phyloP scores from a whole-genome alignment of 2,888 invertebrate species.

The Boloria euphrosyne region DNA sequence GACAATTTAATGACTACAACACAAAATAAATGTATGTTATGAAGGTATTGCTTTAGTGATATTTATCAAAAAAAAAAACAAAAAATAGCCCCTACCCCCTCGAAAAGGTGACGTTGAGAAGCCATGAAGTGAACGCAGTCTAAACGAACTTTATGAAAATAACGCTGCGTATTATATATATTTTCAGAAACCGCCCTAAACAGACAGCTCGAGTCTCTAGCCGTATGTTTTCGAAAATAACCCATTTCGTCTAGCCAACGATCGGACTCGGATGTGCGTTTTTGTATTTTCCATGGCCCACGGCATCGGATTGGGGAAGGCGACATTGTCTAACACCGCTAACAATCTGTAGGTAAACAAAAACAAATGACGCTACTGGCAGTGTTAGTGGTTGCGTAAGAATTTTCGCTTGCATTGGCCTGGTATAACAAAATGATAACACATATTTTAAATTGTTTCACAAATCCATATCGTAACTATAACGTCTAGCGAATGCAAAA shows the following conservation, averaged over 20 bases:
- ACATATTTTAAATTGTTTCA: slow-evolving; percentile 19
- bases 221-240: slow-evolving; percentile 93
- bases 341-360: slow-evolving; percentile 79
- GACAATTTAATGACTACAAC: slow-evolving; percentile 83
- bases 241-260: slow-evolving; percentile 91
- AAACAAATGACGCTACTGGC: slow-evolving; percentile 72
- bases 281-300: slow-evolving; percentile 76
- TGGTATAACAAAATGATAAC: slow-evolving; percentile 11
- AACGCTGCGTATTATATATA: slow-evolving; percentile 85
- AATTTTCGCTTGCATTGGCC: slow-evolving; percentile 14
- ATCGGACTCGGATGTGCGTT: slow-evolving; percentile 82
- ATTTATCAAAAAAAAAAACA: slow-evolving; percentile 39
- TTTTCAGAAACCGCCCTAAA: slow-evolving; percentile 95
- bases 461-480: slow-evolving; percentile 77
- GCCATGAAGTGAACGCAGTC: slow-evolving; percentile 89
- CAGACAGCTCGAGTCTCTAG: slow-evolving; percentile 93
- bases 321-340: slow-evolving; percentile 68
- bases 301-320: slow-evolving; percentile 75
- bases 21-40: slow-evolving; percentile 53
- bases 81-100: slow-evolving; percentile 74
- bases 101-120: slow-evolving; percentile 83
- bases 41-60: neutral
- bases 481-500: slow-evolving; percentile 69
- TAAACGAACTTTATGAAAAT: slow-evolving; percentile 88
- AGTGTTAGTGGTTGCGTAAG: slow-evolving; percentile 20